A percentile compares a stretch with the other conserved stretches of the same genome.
These are phyloP conservation scores for Sarcoramphus papa DNA, from an alignment of 2,797 vertebrate genomes.

Conservation along the genomic window DNA sequence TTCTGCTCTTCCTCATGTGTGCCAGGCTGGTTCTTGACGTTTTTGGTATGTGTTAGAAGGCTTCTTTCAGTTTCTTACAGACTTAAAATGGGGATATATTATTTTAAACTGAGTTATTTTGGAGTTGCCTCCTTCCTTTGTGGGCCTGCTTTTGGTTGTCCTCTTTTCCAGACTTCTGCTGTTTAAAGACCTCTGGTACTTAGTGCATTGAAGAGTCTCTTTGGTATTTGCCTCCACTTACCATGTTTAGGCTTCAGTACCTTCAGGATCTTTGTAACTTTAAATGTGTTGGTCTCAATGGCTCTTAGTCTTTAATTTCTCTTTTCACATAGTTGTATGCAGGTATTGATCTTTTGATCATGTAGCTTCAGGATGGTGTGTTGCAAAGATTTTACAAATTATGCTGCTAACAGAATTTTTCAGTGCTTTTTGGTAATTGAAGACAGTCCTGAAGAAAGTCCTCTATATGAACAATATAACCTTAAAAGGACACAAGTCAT, in stretches of 20 bases:
- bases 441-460: background rate
- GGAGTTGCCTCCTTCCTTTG: background rate
- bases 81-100: background rate
- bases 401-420: background rate
- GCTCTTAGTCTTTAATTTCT: background rate
- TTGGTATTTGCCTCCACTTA: background rate
- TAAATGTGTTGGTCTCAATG: background rate
- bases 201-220: background rate
- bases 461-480: background rate
- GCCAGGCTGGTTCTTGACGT: background rate
- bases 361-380: background rate
- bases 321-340: background rate
- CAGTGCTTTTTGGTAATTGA: background rate
- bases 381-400: background rate
- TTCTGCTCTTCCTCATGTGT: background rate
- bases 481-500: background rate
- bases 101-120: background rate
- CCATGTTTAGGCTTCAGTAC: background rate
- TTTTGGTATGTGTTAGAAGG: background rate
- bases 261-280: background rate
- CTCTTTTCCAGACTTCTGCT: background rate
- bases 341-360: background rate
- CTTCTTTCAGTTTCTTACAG: background rate
- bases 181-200: background rate
- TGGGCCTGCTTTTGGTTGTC: background rate